These are phyloP conservation scores for Laspeyria flexula DNA, from an alignment of 2,888 invertebrate species.

Conservation along the genomic window DNA sequence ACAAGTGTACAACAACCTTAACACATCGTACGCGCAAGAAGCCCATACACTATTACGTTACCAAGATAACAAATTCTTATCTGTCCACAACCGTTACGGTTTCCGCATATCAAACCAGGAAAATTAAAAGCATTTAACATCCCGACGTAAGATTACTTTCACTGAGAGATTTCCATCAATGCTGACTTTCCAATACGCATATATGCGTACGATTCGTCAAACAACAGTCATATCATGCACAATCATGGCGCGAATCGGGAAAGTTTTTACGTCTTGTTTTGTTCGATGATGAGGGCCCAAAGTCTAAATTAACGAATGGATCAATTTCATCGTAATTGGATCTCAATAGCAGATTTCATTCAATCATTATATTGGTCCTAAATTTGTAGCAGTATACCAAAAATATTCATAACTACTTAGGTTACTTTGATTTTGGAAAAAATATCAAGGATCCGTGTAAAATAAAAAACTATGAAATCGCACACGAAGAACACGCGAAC, in stretches of 20 bases:
- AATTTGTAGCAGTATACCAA: no score
- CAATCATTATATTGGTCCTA: no score
- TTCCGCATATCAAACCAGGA: conserved; percentile 71
- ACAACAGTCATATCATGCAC: conserved; percentile 69
- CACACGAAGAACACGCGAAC: no score
- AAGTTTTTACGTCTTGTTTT: conserved; percentile 55
- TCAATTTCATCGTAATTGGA: no score
- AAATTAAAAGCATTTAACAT: conserved; percentile 54
- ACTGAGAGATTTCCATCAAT: conserved; percentile 73
- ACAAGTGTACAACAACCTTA: background rate
- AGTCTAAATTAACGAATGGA: no score
- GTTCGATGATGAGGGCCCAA: background rate
- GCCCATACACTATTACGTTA: conserved; percentile 13
- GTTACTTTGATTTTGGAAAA: no score
- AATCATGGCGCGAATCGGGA: conserved; percentile 66
- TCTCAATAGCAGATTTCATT: no score
- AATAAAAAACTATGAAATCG: no score
- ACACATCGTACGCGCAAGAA: background rate
- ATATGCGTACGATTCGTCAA: conserved; percentile 65
- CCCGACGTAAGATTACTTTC: conserved; percentile 50
- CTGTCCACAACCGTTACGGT: conserved; percentile 54
- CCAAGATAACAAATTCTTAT: conserved; percentile 42
- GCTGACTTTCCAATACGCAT: conserved; percentile 80
- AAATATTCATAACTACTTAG: no score
- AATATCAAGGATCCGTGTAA: no score